Evolutionary conservation across 2,888 invertebrate species (phyloP), one percentile per base, ranked within the genome.

Genomic region (Cenopis cana): DNA sequence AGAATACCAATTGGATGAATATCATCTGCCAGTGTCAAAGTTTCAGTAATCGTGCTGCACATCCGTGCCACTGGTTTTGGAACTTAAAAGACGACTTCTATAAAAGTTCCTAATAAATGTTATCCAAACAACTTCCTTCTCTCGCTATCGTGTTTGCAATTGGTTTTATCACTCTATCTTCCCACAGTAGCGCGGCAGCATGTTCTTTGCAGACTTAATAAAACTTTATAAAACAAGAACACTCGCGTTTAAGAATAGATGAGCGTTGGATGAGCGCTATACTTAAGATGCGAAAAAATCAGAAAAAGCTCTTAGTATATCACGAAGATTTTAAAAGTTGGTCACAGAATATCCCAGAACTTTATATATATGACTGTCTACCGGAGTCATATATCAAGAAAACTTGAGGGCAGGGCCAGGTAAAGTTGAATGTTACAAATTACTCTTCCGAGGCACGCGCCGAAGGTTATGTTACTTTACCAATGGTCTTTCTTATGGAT

Each of bases 371-470:
- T 69, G 69, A 73, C 66, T 68, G 70, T 73, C 56, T 73, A 57
- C 68, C 50, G 49, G 78, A 79, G 79, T 78, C 77, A 79, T 81
- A 80, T 76, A 79, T 81, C 80, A 81, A 73, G 70, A 66, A 75
- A 80, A 80, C 82, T 78, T 81, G 73, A 76, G 77, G 67, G 70
- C 80, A 76, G 76, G 77, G 67, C 71, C 80, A 76, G 81, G 78
- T 79, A 80, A 81, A 82, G 80, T 82, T 82, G 73, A 76, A 77
- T 79, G 81, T 82, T 79, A 76, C 77, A 79, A 71, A 82, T 81
- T 82, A 75, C 73, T 76, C 81, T 82, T 81, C 68, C 64, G 82
- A 74, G 82, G 80, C 80, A 68, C 66, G 66, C 38, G 18, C 60
- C 66, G 73, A 67, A 76, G 76, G 68, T 82, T 78, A 80, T 79